Base-by-base conservation (phyloP, 1,140 invertebrate genomes). In the Pararge aegeria region DNA sequence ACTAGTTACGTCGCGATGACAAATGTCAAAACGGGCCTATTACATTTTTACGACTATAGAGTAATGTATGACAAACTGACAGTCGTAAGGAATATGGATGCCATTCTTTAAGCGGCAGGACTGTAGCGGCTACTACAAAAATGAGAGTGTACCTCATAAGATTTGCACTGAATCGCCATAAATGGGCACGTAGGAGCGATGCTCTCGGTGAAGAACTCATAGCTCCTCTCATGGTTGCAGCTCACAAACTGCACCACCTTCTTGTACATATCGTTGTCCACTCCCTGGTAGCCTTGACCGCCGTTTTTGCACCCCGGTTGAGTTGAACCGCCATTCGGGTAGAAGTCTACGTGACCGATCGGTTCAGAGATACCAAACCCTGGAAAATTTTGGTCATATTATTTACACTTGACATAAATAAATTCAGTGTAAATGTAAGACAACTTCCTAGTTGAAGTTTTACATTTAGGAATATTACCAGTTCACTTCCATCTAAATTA, bases 331-430 rank as follows among this genome's bases (percentile, higher is more conserved):
- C 96, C 96, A 70, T 98, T 98, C 0, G 96, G 96, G 81, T 95
- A 98, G 87, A 97, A 98, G 83, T 98, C 97, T 0, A 97, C 93
- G 75, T 97, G 96, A 0, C 95, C 96, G 29, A 95, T 93, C 0
- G 94, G 92, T 75, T 97, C 94, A 34, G 91, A 93, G 71, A 97
- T 95, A 18, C 96, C 96, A 10, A 96, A 90, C 68, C 95, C 95
- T 90, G 64, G 24, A 44, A 52, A 40, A 46, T 16, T 24, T 15
- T 13, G 2, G 27, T 0, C 20, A 21, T 38, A 16, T 13, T 37
- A 37, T n/a, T n/a, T n/a, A n/a, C n/a, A n/a, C n/a, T n/a, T n/a
- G n/a, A n/a, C n/a, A n/a, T n/a, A n/a, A n/a, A n/a, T n/a, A n/a
- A n/a, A n/a, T n/a, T n/a, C n/a, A n/a, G n/a, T n/a, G n/a, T n/a